These are phyloP conservation scores for Drosophila meridiana DNA, from an alignment of 2,888 invertebrate genomes.

Conservation along the genomic window DNA sequence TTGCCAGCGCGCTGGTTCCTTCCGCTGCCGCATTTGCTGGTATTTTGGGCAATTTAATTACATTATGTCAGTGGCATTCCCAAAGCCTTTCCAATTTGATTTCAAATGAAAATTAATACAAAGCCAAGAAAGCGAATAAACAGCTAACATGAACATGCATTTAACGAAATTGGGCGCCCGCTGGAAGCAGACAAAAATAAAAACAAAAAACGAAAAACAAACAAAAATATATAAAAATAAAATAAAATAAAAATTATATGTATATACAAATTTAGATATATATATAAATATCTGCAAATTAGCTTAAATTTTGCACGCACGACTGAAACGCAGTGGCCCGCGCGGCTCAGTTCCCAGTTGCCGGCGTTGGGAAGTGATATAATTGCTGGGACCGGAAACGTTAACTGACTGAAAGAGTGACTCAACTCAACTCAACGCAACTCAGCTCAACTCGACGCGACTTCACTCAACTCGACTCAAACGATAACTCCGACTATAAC, in stretches of 20 bases:
- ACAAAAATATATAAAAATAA: background rate
- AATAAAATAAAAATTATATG: background rate
- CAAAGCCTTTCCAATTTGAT: conserved; percentile 39
- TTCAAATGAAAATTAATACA: conserved; percentile 28
- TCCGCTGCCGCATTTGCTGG: conserved; percentile 54
- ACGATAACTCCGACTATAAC: background rate
- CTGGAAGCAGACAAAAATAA: conserved; percentile 5
- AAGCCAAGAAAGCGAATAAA: conserved; percentile 40
- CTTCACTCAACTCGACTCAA: conserved; percentile 6
- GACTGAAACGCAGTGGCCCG: conserved; percentile 64
- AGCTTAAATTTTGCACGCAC: conserved; percentile 77
- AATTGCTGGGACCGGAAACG: conserved; percentile 77
- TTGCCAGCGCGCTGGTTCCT: conserved; percentile 7
- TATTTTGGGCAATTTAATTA: conserved; percentile 22
- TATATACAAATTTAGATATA: background rate
- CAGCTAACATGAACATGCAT: conserved; percentile 44
- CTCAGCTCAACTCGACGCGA: conserved; percentile 22
- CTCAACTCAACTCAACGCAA: conserved; percentile 37
- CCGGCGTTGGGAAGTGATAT: conserved; percentile 70
- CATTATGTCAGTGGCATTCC: conserved; percentile 52
- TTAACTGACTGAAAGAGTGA: conserved; percentile 62
- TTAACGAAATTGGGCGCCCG: conserved; percentile 48
- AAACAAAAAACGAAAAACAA: background rate
- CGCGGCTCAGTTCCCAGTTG: conserved; percentile 20
- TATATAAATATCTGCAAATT: conserved; percentile 65